Percentiles rank a stretch among this genome's conserved stretches.
Evolutionary conservation across 2,113 vertebrate genomes (phyloP).

Genomic region (Phalacrocorax brasilianus): DNA sequence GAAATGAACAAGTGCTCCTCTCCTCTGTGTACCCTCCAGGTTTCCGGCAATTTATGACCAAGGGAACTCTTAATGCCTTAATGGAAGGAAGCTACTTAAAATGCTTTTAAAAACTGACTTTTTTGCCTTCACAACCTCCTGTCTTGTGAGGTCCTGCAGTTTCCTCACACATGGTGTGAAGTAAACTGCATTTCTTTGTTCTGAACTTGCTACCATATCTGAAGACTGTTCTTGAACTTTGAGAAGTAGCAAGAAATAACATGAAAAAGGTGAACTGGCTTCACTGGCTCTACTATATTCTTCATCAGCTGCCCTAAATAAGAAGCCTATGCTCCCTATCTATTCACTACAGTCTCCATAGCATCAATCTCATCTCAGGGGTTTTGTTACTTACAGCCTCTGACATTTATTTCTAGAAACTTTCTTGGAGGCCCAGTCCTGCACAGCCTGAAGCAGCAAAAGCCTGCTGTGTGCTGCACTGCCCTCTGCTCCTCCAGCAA

Average conservation of each 20-base stretch:
- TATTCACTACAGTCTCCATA: background rate
- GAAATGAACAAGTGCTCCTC: background rate
- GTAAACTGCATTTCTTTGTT: background rate
- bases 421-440: fast-evolving
- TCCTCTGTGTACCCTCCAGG: background rate
- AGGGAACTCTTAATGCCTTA: background rate
- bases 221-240: background rate
- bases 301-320: background rate
- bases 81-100: background rate
- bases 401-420: background rate
- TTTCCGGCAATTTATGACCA: background rate
- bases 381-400: background rate
- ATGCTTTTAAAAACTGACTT: background rate
- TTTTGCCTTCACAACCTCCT: background rate
- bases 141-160: background rate
- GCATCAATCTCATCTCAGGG: background rate
- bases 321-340: fast-evolving
- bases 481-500: background rate
- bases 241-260: background rate
- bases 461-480: background rate
- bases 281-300: background rate
- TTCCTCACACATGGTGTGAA: background rate
- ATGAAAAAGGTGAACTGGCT: background rate
- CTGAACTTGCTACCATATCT: background rate
- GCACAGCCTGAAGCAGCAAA: background rate